phyloP scores from a whole-genome alignment of 2,113 vertebrate genomes.

The Forbesichthys agassizii region DNA sequence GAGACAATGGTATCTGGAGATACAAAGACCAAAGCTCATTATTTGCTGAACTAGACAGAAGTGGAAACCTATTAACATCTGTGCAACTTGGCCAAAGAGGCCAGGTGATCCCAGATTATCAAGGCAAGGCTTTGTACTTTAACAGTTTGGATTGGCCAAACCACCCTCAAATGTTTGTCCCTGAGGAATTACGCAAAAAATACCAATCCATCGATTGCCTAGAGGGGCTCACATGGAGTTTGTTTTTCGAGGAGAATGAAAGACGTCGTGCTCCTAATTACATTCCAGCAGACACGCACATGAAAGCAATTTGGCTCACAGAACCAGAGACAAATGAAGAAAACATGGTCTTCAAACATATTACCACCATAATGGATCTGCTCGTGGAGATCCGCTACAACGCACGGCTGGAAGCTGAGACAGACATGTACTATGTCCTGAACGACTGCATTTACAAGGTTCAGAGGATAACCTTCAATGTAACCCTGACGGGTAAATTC shows the following conservation, averaged over 20 bases:
- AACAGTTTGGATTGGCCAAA: conserved; percentile 56
- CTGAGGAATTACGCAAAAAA: conserved; percentile 57
- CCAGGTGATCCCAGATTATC: conserved; percentile 36
- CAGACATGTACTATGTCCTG: conserved; percentile 55
- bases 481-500: conserved; percentile 55
- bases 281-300: background rate
- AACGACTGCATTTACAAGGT: conserved; percentile 67
- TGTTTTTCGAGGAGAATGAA: conserved; percentile 66
- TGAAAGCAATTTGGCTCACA: conserved; percentile 51
- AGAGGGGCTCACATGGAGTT: conserved; percentile 69
- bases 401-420: conserved; percentile 50
- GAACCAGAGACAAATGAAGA: conserved; percentile 12
- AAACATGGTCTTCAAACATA: conserved; percentile 50
- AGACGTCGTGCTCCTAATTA: conserved; percentile 62
- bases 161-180: conserved; percentile 70
- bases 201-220: conserved; percentile 64
- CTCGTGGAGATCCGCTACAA: conserved; percentile 63
- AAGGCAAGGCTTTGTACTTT: conserved; percentile 48
- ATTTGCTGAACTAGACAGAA: conserved; percentile 45
- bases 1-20: conserved; percentile 42
- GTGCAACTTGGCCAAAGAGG: conserved; percentile 41
- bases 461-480: conserved; percentile 36
- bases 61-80: conserved; percentile 35
- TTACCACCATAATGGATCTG: conserved; percentile 63
- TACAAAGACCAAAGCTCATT: conserved; percentile 50